Evolutionary conservation across 2,797 vertebrate genomes (phyloP).

Genomic region (Silurus aristotelis): DNA sequence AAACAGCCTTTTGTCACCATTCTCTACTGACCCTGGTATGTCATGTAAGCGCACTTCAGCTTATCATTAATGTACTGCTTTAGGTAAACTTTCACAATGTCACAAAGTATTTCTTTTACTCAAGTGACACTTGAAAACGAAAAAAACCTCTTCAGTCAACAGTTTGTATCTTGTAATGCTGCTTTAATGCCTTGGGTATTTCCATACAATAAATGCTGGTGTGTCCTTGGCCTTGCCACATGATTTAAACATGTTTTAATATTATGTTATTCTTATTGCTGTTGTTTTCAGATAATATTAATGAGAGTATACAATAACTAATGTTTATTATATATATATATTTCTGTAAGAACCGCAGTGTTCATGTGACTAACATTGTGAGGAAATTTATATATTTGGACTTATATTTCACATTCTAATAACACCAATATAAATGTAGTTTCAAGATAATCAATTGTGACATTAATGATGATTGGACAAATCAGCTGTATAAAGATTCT

Average conservation of each 20-base stretch:
- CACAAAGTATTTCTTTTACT: too few relatives aligned
- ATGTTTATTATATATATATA: not conserved
- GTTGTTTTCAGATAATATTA: not conserved
- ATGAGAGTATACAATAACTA: not conserved
- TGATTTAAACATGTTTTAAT: not conserved
- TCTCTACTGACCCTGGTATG: not conserved
- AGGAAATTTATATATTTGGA: not conserved
- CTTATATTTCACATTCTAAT: not conserved
- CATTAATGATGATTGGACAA: conserved; percentile 40
- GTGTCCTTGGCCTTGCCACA: not conserved
- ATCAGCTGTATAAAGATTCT: conserved; percentile 53
- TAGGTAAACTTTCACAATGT: not conserved
- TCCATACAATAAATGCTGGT: not conserved
- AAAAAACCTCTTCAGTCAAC: not conserved
- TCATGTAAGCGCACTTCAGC: not conserved
- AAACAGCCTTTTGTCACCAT: not conserved
- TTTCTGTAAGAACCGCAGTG: not conserved
- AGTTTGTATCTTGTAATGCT: not conserved
- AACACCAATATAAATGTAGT: conserved; percentile 16
- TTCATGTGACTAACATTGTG: not conserved
- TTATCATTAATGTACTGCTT: not conserved
- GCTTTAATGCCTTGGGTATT: not conserved
- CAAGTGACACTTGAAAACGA: not conserved
- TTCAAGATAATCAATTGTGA: conserved; percentile 41
- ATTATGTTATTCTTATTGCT: not conserved